phyloP scores from a whole-genome alignment of 2,797 vertebrate species.

The Masticophis lateralis region DNA sequence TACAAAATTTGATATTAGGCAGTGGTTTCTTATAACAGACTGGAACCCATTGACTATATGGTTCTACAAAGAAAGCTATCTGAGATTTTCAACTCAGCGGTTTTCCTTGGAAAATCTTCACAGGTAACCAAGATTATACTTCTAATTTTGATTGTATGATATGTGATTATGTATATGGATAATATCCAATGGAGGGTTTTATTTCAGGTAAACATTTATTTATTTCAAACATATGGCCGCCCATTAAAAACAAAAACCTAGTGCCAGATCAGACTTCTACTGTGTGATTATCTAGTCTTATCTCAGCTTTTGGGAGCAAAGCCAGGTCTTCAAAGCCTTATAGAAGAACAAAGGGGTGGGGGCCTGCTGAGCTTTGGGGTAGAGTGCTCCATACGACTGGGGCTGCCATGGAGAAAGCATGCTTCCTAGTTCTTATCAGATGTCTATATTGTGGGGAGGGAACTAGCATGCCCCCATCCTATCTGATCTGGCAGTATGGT shows the following conservation, averaged over 20 bases:
- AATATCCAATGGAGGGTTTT: not conserved
- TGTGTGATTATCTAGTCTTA: not conserved
- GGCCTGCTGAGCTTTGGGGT: not conserved
- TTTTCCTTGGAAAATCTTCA: constrained; percentile 65
- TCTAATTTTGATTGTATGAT: not conserved
- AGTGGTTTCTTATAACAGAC: constrained; percentile 69
- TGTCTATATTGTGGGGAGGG: not conserved
- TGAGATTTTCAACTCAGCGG: constrained; percentile 63
- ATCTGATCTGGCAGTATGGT: not conserved
- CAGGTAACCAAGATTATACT: constrained; percentile 46
- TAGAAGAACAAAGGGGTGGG: no score
- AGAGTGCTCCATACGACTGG: not conserved
- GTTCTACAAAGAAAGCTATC: constrained; percentile 70
- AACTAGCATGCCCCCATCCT: not conserved
- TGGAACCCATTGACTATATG: constrained; percentile 69
- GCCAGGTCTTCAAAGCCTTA: not conserved
- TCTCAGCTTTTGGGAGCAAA: not conserved
- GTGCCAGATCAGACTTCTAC: not conserved
- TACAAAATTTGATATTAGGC: constrained; percentile 68
- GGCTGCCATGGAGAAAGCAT: not conserved
- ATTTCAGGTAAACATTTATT: not conserved
- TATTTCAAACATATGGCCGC: not conserved
- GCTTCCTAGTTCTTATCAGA: not conserved
- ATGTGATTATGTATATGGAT: not conserved
- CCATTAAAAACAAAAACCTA: not conserved